Base-by-base conservation (phyloP, 1,140 invertebrate species). In the Cherax quadricarinatus region DNA sequence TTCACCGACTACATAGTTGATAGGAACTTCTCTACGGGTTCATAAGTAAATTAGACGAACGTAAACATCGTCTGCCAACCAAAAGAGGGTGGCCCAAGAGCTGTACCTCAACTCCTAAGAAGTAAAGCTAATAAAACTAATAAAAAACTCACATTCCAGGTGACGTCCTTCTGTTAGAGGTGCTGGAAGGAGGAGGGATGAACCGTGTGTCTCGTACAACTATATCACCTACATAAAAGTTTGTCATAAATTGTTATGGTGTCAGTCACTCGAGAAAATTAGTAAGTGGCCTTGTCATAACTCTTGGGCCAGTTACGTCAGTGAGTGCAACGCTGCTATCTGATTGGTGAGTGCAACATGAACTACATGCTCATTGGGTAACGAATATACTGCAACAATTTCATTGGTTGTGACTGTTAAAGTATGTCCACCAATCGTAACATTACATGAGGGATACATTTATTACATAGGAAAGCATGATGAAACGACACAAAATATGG, bases 271-370 rank as follows among this genome's bases (percentile, higher is more conserved):
- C 14, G 12, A 18, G 62, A 0, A 66, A 66, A 66, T 66, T 57
- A 84, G 57, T 48, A 12, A 79, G 53, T 53, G 82, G 21, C 5
- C 24, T 62, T 5, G 14, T 21, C 62, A 66, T 66, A 66, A 66
- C 62, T 62, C 82, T 84, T 62, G 12, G n/a, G 53, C n/a, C 82
- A 66, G 18, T 66, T 14, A 66, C 62, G 62, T 66, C 62, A 66
- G 4, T 5, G 21, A 14, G 62, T 5, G 14, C 62, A 66, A 66
- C 12, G 21, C 62, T 18, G 62, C 62, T 1, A 66, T 16, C 12
- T 21, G 14, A 66, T 66, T 66, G 62, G 62, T 21, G 4, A 18
- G 21, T 18, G 62, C 21, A 18, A 18, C 14, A 18, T 66, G 4
- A 16, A 66, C 62, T 10, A 14, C 14, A 21, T 66, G 16, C 16